A percentile compares a stretch with the other conserved stretches of the same genome.
These are phyloP conservation scores for Eulemur rufifrons DNA, from an alignment of 2,113 vertebrate species.

Conservation along the genomic window DNA sequence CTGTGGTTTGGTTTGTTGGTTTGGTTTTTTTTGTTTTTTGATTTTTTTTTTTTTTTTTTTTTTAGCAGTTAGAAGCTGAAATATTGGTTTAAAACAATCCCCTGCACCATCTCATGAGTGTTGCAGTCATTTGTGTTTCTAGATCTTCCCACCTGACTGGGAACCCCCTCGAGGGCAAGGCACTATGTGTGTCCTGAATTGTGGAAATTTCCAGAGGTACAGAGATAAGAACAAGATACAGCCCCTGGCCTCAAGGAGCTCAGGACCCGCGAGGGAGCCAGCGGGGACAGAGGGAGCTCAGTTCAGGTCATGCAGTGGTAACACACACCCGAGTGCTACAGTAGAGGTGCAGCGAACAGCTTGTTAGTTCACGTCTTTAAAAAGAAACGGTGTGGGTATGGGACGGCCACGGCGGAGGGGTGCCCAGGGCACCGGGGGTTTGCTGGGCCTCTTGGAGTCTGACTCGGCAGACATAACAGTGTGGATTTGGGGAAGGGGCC, in stretches of 20 bases:
- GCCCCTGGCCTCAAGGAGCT: neutral
- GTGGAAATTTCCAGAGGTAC: neutral
- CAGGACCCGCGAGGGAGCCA: fast-evolving
- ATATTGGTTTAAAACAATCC: neutral
- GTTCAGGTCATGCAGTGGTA: neutral
- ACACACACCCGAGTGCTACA: fast-evolving
- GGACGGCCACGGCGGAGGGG: fast-evolving
- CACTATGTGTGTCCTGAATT: fast-evolving
- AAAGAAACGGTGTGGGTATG: fast-evolving
- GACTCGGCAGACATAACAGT: fast-evolving
- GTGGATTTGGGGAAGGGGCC: neutral
- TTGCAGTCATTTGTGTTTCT: fast-evolving
- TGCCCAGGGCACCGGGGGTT: neutral
- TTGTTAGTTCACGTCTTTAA: fast-evolving
- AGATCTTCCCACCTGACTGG: neutral
- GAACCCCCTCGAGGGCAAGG: neutral
- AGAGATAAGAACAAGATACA: neutral
- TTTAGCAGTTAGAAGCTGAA: fast-evolving
- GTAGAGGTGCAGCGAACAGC: fast-evolving
- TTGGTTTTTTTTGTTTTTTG: too few species aligned
- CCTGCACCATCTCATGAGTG: fast-evolving
- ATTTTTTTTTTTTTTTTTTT: neutral
- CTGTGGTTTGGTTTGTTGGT: neutral
- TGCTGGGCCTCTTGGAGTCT: neutral
- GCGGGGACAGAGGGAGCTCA: too few species aligned